These are phyloP conservation scores for Mormyrus proboscirostris DNA, from an alignment of 2,797 vertebrate genomes.

Conservation along the genomic window DNA sequence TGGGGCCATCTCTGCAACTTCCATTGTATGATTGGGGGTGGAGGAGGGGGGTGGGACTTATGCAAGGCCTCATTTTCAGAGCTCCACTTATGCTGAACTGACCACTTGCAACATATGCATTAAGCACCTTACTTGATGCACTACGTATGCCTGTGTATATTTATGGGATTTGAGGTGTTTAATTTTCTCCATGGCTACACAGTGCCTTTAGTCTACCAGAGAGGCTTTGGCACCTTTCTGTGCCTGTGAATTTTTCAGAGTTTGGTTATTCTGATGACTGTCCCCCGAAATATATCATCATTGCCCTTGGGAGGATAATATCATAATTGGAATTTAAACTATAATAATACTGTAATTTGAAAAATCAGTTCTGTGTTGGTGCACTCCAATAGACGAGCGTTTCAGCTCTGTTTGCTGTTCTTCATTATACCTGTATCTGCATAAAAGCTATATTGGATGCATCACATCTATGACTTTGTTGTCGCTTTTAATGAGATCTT, in stretches of 20 bases:
- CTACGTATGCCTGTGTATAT: not conserved
- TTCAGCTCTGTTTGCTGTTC: not conserved
- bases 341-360: slow-evolving; percentile 4
- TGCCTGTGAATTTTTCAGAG: not conserved
- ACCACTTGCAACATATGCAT: not conserved
- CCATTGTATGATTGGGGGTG: not conserved
- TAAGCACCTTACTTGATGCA: not conserved
- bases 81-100: not conserved
- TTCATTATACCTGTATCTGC: not conserved
- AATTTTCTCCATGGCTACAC: not conserved
- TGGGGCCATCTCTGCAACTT: not conserved
- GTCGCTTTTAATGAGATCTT: not conserved
- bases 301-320: not conserved
- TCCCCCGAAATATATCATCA: not conserved
- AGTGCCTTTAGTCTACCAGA: not conserved
- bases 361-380: slow-evolving; percentile 8
- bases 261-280: not conserved
- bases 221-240: not conserved
- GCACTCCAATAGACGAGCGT: not conserved
- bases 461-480: not conserved
- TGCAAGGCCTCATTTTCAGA: not conserved
- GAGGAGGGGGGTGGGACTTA: not conserved
- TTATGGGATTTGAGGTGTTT: not conserved
- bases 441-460: not conserved
- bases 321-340: slow-evolving; percentile 10